These are phyloP conservation scores for Caenorhabditis doughertyi DNA, from an alignment of 2,888 invertebrate genomes.

Conservation along the genomic window DNA sequence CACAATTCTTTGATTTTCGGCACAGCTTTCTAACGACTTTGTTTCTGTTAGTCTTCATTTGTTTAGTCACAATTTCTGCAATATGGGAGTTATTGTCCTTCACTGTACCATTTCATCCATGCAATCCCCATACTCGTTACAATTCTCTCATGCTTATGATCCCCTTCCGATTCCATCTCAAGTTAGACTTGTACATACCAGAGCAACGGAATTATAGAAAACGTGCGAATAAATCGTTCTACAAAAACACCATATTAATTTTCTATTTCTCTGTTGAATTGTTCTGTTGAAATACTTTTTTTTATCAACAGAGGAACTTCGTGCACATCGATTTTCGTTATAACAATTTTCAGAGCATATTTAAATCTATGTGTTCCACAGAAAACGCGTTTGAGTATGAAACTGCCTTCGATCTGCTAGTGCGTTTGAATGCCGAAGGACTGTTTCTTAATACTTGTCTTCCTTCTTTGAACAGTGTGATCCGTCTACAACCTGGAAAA, in stretches of 20 bases:
- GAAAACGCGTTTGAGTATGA: slow-evolving; percentile 37
- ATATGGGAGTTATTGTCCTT: background rate
- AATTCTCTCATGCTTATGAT: slow-evolving; percentile 18
- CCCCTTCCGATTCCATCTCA: slow-evolving; percentile 10
- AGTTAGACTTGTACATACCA: slow-evolving; percentile 49
- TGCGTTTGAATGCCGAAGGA: slow-evolving; percentile 44
- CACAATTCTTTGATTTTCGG: slow-evolving; percentile 14
- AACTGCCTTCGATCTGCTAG: slow-evolving; percentile 63
- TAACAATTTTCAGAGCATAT: background rate
- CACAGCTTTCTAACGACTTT: slow-evolving; percentile 5
- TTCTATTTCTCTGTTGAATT: background rate
- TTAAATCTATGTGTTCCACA: background rate
- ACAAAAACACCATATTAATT: background rate
- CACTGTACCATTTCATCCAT: slow-evolving; percentile 36
- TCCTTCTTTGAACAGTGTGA: slow-evolving; percentile 27
- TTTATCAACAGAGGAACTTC: background rate
- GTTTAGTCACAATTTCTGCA: background rate
- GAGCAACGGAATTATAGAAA: background rate
- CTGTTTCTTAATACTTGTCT: slow-evolving; percentile 25
- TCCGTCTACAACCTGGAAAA: slow-evolving; percentile 47
- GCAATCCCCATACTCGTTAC: slow-evolving; percentile 20
- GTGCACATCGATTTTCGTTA: background rate
- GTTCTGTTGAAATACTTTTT: background rate
- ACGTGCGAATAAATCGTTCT: slow-evolving; percentile 30
- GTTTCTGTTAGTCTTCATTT: background rate